Evolutionary conservation across 92 coral and sea anemone species (phyloP).

Genomic region (Zoanthus sansibaricus): DNA sequence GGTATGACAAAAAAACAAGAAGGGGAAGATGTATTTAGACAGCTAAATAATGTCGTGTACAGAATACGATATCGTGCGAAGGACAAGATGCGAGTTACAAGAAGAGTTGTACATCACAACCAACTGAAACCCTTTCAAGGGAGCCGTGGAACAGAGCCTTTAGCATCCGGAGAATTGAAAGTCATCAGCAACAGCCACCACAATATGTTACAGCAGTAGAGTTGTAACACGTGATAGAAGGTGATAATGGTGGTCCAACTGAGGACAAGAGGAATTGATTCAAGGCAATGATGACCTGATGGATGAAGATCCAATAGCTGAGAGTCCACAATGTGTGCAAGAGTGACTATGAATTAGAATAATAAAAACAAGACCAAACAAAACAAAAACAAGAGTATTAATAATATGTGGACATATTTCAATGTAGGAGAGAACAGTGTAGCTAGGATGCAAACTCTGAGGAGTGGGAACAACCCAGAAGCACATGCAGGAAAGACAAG

Average conservation of each 20-base stretch:
- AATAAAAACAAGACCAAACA: too few species aligned
- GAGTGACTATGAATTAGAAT: too few species aligned
- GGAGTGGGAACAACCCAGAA: too few species aligned
- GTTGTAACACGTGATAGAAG: conserved; percentile 21
- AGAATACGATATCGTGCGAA: background rate
- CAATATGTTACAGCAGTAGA: background rate
- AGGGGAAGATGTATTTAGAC: background rate
- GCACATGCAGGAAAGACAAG: too few species aligned
- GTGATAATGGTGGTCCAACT: conserved; percentile 15
- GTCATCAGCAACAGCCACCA: conserved; percentile 16
- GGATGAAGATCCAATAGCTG: background rate
- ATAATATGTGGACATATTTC: too few species aligned
- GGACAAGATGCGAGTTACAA: background rate
- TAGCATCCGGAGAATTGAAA: conserved; percentile 18
- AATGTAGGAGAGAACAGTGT: too few species aligned
- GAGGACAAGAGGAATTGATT: conserved; percentile 15
- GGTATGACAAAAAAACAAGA: conserved; percentile 45
- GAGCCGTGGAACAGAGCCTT: background rate
- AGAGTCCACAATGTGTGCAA: too few species aligned
- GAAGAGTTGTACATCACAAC: conserved; percentile 51
- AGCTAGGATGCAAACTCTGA: too few species aligned
- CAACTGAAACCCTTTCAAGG: background rate
- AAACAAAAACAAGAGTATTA: too few species aligned
- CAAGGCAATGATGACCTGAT: background rate
- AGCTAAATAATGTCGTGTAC: background rate